Conservation (phyloP, 2,888 invertebrate genomes). For the Frankliniella intonsa region DNA sequence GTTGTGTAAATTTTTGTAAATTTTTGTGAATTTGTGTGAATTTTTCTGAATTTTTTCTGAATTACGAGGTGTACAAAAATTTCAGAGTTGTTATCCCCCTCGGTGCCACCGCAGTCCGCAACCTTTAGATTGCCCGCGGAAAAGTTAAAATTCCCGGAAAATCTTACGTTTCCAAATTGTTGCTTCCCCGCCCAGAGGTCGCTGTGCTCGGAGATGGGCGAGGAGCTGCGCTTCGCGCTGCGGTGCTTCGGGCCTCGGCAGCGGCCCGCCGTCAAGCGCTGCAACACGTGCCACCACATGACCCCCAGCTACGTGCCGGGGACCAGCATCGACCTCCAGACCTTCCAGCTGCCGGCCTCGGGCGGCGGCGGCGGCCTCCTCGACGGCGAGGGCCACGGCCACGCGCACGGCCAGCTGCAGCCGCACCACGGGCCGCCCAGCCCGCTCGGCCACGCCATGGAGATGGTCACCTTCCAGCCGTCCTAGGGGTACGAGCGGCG, state of each 20-base stretch:
- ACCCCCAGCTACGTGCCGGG: slow-evolving; percentile 62
- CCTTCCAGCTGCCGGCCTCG: background rate
- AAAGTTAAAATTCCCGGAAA: too few relatives aligned
- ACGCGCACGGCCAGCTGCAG: background rate
- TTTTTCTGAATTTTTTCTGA: slow-evolving; percentile 20
- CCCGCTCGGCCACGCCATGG: background rate
- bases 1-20: background rate
- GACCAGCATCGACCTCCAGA: slow-evolving; percentile 7
- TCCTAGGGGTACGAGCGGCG: slow-evolving; percentile 16
- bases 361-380: background rate
- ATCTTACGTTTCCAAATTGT: too few relatives aligned
- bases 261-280: slow-evolving; percentile 70
- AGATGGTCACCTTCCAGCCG: slow-evolving; percentile 18
- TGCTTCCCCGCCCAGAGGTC: too few relatives aligned
- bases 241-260: slow-evolving; percentile 79
- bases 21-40: slow-evolving; percentile 26
- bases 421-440: slow-evolving; percentile 10
- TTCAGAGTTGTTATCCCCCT: too few relatives aligned
- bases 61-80: too few relatives aligned
- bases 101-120: too few relatives aligned
- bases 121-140: too few relatives aligned
- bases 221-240: slow-evolving; percentile 87
- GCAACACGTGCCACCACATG: slow-evolving; percentile 71
- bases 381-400: background rate
- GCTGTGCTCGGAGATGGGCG: slow-evolving; percentile 88